Percentiles rank a stretch among this genome's conserved stretches.
Evolutionary conservation across 1,140 invertebrate genomes (phyloP).

Genomic region (Panagrolaimus sp.): DNA sequence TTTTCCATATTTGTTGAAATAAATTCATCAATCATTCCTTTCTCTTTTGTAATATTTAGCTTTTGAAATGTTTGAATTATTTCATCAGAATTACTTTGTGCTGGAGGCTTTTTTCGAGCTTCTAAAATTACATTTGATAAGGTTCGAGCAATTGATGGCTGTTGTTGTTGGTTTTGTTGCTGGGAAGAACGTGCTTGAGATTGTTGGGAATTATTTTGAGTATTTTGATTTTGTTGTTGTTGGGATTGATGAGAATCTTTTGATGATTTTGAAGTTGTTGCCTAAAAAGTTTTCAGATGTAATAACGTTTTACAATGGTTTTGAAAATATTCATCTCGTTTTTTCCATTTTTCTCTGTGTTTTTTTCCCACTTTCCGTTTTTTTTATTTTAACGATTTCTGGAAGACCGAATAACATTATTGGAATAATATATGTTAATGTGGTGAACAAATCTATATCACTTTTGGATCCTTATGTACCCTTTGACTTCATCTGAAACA

Average conservation of each 20-base stretch:
- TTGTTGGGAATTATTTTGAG: not conserved
- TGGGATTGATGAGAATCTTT: not conserved
- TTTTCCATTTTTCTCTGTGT: no score
- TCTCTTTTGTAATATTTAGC: conserved; percentile 13
- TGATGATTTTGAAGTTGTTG: not conserved
- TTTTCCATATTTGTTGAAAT: conserved; percentile 31
- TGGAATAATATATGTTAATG: no score
- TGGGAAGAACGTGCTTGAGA: not conserved
- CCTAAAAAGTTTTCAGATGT: not conserved
- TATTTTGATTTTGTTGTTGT: not conserved
- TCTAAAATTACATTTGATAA: not conserved
- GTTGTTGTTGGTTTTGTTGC: not conserved
- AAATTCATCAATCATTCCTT: conserved; percentile 16
- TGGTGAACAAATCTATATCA: no score
- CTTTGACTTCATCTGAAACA: no score
- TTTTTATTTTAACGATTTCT: no score
- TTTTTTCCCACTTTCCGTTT: no score
- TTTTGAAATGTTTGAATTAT: conserved; percentile 10
- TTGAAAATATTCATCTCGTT: no score
- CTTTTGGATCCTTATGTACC: no score
- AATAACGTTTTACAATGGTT: no score
- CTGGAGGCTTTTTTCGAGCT: conserved; percentile 13
- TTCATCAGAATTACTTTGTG: conserved; percentile 17
- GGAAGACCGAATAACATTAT: no score
- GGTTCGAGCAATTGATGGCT: not conserved